phyloP scores from a whole-genome alignment of 2,797 vertebrate genomes.

The Eulemur mongoz region DNA sequence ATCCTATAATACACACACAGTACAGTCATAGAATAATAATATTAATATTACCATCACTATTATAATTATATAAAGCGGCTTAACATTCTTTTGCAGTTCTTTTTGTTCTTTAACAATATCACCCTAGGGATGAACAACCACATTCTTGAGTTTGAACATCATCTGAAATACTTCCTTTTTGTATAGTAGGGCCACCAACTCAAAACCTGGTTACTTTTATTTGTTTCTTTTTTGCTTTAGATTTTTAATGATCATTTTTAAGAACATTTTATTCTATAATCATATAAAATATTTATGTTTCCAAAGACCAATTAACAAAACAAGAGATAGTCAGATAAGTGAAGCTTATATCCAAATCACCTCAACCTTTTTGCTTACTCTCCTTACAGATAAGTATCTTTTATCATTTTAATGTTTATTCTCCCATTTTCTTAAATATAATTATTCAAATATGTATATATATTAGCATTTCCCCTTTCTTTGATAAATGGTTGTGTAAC shows the following conservation, averaged over 20 bases:
- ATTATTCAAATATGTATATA: not conserved
- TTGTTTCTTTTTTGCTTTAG: not conserved
- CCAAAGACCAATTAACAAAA: not conserved
- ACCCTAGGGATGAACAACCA: not conserved
- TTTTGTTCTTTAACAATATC: not conserved
- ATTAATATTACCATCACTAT: not conserved
- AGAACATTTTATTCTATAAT: not conserved
- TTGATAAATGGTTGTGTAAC: not conserved
- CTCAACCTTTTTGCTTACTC: not conserved
- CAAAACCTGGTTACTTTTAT: not conserved
- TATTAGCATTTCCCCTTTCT: not conserved
- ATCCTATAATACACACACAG: not conserved
- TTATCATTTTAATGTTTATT: not conserved
- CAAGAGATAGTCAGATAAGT: not conserved
- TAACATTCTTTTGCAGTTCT: not conserved
- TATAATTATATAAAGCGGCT: not conserved
- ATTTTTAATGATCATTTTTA: not conserved
- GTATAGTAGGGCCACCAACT: not conserved
- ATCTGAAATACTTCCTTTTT: slow-evolving; percentile 2
- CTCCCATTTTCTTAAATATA: not conserved
- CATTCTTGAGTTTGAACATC: not conserved
- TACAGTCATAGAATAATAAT: not conserved
- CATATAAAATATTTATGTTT: slow-evolving; percentile 8
- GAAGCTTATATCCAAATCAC: not conserved
- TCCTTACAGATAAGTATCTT: not conserved